Base-by-base conservation (phyloP, 1,140 invertebrate species). In the Trichonephila inaurata region DNA sequence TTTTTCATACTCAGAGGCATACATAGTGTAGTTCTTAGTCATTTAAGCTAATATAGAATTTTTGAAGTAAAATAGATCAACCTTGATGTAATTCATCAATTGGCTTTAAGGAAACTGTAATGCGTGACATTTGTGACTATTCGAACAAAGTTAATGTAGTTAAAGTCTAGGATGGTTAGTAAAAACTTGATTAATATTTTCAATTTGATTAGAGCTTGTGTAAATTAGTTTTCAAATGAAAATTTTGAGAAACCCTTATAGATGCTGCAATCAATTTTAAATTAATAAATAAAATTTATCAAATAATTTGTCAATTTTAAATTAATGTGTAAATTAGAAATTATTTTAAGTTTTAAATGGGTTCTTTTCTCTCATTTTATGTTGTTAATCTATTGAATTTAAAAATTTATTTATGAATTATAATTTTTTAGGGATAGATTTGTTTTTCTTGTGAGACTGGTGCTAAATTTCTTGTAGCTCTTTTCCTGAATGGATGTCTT, bases 1-100 rank as follows among this genome's bases (percentile, higher is more conserved):
- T 87, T 93, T 92, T 89, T 93, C 92, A 89, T 93, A 93, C 92
- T 93, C 92, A 89, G n/a, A n/a, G 92, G 92, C 92, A 93, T 93
- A 93, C 77, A 66, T 93, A 93, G 92, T 16, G 24, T 93, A 93
- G 92, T 40, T 89, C 66, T 93, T 40, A 69, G 72, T 89, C 72
- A 81, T 86, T 66, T 83, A 82, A 93, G 92, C 62, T 93, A 89
- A 64, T 93, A 92, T 92, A 93, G 92, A 40, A 28, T 88, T 86
- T 93, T 89, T 87, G 66, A 12, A 89, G 72, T 69, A 89, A 93
- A 93, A 93, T 89, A 93, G 86, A 40, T 93, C 7, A 88, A 88
- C 72, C 85, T 81, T 62, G 92, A 93, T 91, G 89, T 91, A 72
- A 81, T 44, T 14, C 28, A 58, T 51, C 19, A 60, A 91, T 91